Evolutionary conservation across 1,140 invertebrate species (phyloP).

Genomic region (Bursaphelenchus mucronatus): DNA sequence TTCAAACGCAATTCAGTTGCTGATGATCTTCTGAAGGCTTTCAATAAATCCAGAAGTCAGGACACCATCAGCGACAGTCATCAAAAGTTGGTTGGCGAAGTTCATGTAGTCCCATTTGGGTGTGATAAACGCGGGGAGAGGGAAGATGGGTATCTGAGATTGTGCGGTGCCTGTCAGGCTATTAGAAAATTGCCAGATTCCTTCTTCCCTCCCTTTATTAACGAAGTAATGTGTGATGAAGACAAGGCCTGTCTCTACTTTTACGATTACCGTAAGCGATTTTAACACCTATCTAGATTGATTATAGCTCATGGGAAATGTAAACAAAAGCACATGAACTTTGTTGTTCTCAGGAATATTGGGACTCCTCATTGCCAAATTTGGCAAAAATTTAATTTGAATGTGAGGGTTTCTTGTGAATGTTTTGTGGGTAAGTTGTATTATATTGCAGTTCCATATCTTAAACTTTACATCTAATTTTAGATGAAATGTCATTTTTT

Average conservation of each 20-base stretch:
- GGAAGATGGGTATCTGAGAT: constrained; percentile 57
- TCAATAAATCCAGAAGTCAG: constrained; percentile 32
- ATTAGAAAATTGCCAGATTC: constrained; percentile 58
- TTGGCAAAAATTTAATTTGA: constrained; percentile 61
- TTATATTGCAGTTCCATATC: neutral
- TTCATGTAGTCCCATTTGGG: constrained; percentile 60
- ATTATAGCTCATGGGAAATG: constrained; percentile 60
- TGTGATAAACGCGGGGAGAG: constrained; percentile 60
- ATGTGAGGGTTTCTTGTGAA: constrained; percentile 60
- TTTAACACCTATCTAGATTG: neutral
- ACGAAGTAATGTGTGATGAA: constrained; percentile 60
- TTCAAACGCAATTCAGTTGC: constrained; percentile 42
- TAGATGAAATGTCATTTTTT: constrained; percentile 61
- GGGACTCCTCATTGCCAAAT: constrained; percentile 57
- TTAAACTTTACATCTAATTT: constrained; percentile 22
- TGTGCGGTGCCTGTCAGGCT: constrained; percentile 59
- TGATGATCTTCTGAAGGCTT: constrained; percentile 44
- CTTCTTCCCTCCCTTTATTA: constrained; percentile 60
- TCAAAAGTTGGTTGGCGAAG: constrained; percentile 56
- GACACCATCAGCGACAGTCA: constrained; percentile 15
- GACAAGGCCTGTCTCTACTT: constrained; percentile 61
- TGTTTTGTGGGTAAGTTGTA: constrained; percentile 56
- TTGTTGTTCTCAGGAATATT: constrained; percentile 58
- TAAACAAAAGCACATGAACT: constrained; percentile 61
- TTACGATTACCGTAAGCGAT: constrained; percentile 57